These are phyloP conservation scores for Oscheius sp. DNA, from an alignment of 2,888 invertebrate genomes.

Conservation along the genomic window DNA sequence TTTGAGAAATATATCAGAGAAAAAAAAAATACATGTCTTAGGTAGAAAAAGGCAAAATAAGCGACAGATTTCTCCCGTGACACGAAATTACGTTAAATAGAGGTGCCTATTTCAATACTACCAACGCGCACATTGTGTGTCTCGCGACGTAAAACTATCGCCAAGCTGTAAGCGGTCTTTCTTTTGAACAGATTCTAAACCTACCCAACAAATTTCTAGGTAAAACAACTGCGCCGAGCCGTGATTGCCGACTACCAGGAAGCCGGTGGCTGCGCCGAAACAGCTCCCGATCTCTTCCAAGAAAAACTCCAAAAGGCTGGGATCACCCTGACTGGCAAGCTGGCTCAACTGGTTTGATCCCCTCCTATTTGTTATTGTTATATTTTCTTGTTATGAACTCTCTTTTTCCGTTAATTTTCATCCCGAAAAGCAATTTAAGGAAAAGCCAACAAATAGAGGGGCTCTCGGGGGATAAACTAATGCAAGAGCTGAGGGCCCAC, in stretches of 20 bases:
- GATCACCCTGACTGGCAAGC: conserved; percentile 50
- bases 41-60: too few species aligned
- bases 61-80: too few species aligned
- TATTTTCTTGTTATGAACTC: conserved; percentile 5
- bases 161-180: too few species aligned
- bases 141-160: too few species aligned
- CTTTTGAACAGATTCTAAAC: too few species aligned
- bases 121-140: too few species aligned
- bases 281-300: conserved; percentile 41
- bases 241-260: conserved; percentile 42
- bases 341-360: conserved; percentile 33
- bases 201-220: conserved; percentile 29
- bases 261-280: conserved; percentile 36
- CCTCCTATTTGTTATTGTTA: conserved; percentile 4
- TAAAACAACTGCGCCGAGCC: conserved; percentile 49
- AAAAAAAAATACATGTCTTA: too few species aligned
- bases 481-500: conserved; percentile 16
- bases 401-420: neutral
- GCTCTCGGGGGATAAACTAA: conserved; percentile 29
- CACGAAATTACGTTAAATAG: too few species aligned
- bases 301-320: conserved; percentile 56
- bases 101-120: too few species aligned
- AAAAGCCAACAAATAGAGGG: neutral
- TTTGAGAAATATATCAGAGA: too few species aligned
- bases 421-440: conserved; percentile 17